Percentiles rank a stretch among this genome's conserved stretches.
phyloP scores from a whole-genome alignment of 2,888 invertebrate genomes.

The Cataglyphis cursor region DNA sequence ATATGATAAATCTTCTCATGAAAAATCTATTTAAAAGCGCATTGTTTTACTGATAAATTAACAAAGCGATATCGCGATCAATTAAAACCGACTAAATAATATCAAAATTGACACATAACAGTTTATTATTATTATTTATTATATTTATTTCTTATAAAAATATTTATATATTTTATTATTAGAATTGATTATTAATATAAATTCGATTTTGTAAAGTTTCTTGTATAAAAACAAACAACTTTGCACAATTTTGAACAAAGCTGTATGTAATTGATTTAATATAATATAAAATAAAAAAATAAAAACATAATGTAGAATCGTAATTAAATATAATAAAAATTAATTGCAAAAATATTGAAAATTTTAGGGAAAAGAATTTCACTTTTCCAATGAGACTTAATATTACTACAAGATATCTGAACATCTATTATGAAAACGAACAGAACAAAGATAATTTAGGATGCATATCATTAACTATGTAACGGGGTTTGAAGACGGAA shows the following conservation, averaged over 20 bases:
- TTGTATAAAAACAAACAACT: neutral
- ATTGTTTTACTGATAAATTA: neutral
- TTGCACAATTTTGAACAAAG: neutral
- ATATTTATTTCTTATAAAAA: too few relatives aligned
- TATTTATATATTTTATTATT: neutral
- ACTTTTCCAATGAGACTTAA: neutral
- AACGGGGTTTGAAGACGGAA: constrained; percentile 21
- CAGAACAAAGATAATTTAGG: constrained; percentile 2
- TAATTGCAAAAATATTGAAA: neutral
- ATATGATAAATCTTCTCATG: neutral
- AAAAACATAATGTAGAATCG: neutral
- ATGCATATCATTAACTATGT: constrained; percentile 33
- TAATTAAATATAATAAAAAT: neutral
- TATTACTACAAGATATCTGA: neutral
- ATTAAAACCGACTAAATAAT: neutral
- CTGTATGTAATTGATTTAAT: neutral
- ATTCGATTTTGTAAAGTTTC: neutral
- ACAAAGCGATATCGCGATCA: neutral
- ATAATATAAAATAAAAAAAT: neutral
- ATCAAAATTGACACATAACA: neutral
- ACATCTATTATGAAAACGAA: neutral
- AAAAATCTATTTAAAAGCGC: neutral
- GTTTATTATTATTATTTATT: neutral
- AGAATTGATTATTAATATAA: neutral
- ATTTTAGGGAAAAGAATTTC: neutral